A percentile compares a stretch with the other conserved stretches of the same genome.
Conservation (phyloP, 2,113 vertebrate species). For the Addax nasomaculatus region DNA sequence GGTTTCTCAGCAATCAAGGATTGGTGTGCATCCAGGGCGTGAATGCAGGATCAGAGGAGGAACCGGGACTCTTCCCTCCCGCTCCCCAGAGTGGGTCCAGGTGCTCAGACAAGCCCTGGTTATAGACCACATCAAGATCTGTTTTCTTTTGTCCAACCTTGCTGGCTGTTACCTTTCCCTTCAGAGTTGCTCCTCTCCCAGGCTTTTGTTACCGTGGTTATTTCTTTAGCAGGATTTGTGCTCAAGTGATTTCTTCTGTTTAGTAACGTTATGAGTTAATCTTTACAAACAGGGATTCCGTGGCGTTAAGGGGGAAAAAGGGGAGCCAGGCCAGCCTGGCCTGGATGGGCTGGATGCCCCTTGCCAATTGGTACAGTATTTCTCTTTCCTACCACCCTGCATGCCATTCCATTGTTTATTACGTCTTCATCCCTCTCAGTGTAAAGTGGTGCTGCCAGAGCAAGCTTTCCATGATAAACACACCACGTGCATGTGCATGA, state of each 20-base stretch:
- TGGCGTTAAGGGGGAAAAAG: constrained; percentile 99
- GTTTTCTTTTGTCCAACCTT: background rate
- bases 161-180: background rate
- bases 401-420: constrained; percentile 85
- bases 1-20: background rate
- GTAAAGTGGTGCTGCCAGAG: constrained; percentile 77
- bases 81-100: background rate
- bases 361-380: constrained; percentile 99
- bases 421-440: constrained; percentile 68
- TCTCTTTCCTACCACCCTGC: constrained; percentile 94
- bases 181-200: constrained; percentile 81
- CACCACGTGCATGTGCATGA: constrained; percentile 82
- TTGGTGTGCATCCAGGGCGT: accelerated
- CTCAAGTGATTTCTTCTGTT: constrained; percentile 76
- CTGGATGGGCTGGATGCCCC: constrained; percentile 99
- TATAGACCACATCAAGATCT: background rate
- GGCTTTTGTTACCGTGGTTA: constrained; percentile 55
- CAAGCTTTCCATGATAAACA: constrained; percentile 71
- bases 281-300: constrained; percentile 99
- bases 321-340: constrained; percentile 99
- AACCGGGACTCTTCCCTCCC: accelerated
- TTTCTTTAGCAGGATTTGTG: constrained; percentile 75
- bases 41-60: background rate
- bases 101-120: background rate
- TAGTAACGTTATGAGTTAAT: constrained; percentile 98